A percentile compares a stretch with the other conserved stretches of the same genome.
Evolutionary conservation across 2,888 invertebrate genomes (phyloP).

Genomic region (Agrypnus murinus): DNA sequence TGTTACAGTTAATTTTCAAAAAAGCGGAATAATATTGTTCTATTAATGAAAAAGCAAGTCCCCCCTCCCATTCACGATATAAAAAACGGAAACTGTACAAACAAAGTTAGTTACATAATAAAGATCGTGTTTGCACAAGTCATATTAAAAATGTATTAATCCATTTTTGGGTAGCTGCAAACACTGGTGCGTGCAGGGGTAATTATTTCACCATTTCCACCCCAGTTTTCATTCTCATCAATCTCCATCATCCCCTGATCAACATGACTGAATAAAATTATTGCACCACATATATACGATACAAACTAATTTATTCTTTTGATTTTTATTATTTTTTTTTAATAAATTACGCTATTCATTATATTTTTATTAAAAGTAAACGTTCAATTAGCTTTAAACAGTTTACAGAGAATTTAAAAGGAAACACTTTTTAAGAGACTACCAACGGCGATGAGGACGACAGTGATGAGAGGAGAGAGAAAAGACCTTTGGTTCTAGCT

Average conservation of each 20-base stretch:
- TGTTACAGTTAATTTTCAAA: too few relatives aligned
- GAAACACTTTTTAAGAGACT: conserved; percentile 34
- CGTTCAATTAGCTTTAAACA: conserved; percentile 44
- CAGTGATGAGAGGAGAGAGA: too few relatives aligned
- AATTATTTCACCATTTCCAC: conserved; percentile 72
- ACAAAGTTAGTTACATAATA: conserved; percentile 64
- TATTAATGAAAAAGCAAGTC: conserved; percentile 48
- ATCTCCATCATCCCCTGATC: conserved; percentile 71
- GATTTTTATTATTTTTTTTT: background rate
- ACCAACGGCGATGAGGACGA: too few relatives aligned
- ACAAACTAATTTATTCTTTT: background rate
- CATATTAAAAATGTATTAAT: conserved; percentile 72
- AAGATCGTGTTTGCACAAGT: conserved; percentile 69
- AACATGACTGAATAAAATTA: conserved; percentile 56
- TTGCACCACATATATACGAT: conserved; percentile 33
- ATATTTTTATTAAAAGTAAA: conserved; percentile 6
- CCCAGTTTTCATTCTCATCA: conserved; percentile 65
- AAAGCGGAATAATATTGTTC: too few relatives aligned
- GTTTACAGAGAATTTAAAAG: conserved; percentile 43
- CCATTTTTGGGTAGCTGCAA: conserved; percentile 69
- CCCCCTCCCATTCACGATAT: conserved; percentile 49
- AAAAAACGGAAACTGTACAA: conserved; percentile 65
- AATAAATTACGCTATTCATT: too few relatives aligned
- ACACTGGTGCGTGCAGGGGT: conserved; percentile 66
- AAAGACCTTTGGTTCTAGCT: conserved; percentile 55